Percentiles rank a stretch among this genome's conserved stretches.
Evolutionary conservation across 1,140 invertebrate genomes (phyloP).

Genomic region (Homalodisca vitripennis): DNA sequence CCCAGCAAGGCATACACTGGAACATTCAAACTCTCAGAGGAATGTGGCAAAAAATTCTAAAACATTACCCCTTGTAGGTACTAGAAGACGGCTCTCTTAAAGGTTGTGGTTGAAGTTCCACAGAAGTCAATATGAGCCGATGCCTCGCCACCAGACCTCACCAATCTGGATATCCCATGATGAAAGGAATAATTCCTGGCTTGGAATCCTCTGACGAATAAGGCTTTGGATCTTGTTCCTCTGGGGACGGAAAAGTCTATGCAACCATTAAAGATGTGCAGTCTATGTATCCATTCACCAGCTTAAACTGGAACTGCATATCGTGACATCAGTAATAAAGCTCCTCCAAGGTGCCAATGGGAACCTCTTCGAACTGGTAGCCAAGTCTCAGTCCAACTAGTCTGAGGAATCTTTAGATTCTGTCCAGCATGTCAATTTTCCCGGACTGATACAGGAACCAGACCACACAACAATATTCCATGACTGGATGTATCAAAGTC

Average conservation of each 20-base stretch:
- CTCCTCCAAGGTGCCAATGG: neutral
- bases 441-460: neutral
- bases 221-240: neutral
- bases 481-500: neutral
- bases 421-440: neutral
- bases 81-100: too few relatives aligned
- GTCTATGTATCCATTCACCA: neutral
- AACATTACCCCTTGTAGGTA: too few relatives aligned
- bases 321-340: neutral
- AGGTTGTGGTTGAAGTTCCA: too few relatives aligned
- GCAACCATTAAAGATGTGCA: too few relatives aligned
- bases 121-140: too few relatives aligned
- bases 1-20: too few relatives aligned
- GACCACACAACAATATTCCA: too few relatives aligned
- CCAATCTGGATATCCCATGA: neutral
- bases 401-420: too few relatives aligned
- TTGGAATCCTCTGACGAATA: neutral
- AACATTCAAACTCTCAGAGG: too few relatives aligned
- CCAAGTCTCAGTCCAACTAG: too few relatives aligned
- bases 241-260: neutral
- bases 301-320: neutral
- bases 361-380: neutral
- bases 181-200: neutral
- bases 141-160: too few relatives aligned
- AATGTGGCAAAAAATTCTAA: too few relatives aligned